Evolutionary conservation across 2,888 invertebrate genomes (phyloP).

Genomic region (Argynnis bischoffii): DNA sequence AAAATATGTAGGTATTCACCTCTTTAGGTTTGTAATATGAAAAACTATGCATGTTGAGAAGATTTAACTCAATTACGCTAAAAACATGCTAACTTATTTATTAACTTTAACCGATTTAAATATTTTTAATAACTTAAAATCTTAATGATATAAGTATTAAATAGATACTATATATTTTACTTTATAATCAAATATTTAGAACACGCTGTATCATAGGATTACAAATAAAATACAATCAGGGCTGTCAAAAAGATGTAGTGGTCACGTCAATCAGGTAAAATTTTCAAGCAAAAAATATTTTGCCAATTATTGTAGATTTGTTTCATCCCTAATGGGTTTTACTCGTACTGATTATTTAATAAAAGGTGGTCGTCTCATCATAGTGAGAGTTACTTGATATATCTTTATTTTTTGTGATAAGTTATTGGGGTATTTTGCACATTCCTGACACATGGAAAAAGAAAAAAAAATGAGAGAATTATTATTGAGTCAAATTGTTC

Average conservation of each 20-base stretch:
- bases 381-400: slow-evolving; percentile 13
- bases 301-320: slow-evolving; percentile 73
- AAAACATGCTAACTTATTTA: too few relatives aligned
- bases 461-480: background rate
- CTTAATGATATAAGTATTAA: too few relatives aligned
- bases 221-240: slow-evolving; percentile 65
- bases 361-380: slow-evolving; percentile 47
- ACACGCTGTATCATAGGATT: slow-evolving; percentile 55
- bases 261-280: slow-evolving; percentile 71
- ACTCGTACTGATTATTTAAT: slow-evolving; percentile 64
- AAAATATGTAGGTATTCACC: too few relatives aligned
- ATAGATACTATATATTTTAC: too few relatives aligned
- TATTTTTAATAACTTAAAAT: too few relatives aligned
- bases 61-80: too few relatives aligned
- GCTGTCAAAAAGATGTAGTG: slow-evolving; percentile 78
- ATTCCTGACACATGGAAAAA: background rate
- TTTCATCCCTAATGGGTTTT: slow-evolving; percentile 74
- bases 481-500: too few relatives aligned
- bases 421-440: background rate
- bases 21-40: too few relatives aligned
- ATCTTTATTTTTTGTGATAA: slow-evolving; percentile 13
- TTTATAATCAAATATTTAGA: slow-evolving; percentile 13
- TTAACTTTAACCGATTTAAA: too few relatives aligned
- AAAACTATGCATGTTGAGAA: too few relatives aligned
- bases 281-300: slow-evolving; percentile 66